These are phyloP conservation scores for Hippocampus barbouri DNA, from an alignment of 2,113 vertebrate species.

Conservation along the genomic window DNA sequence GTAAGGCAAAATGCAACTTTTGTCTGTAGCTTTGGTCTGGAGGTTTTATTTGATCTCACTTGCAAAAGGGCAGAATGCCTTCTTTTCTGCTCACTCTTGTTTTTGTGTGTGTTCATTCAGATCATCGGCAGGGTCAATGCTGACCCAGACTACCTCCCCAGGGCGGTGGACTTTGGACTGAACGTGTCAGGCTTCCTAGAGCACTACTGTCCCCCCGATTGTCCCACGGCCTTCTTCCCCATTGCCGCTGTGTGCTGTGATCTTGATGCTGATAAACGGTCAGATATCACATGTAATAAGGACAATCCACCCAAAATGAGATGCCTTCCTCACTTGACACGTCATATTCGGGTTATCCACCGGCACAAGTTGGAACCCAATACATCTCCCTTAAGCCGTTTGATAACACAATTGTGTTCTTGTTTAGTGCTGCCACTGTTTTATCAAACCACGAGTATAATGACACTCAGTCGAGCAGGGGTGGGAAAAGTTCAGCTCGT, in stretches of 20 bases:
- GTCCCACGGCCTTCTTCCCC: slow-evolving; percentile 89
- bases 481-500: too few relatives aligned
- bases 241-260: slow-evolving; percentile 90
- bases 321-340: neutral
- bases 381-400: neutral
- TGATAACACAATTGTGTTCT: neutral
- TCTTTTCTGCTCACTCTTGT: neutral
- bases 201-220: slow-evolving; percentile 83
- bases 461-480: too few relatives aligned
- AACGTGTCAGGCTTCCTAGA: slow-evolving; percentile 91
- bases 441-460: too few relatives aligned
- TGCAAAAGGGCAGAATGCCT: neutral
- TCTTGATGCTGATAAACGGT: slow-evolving; percentile 93
- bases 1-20: slow-evolving; percentile 21
- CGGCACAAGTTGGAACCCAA: too few relatives aligned
- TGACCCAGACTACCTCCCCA: slow-evolving; percentile 93
- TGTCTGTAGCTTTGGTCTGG: slow-evolving; percentile 23
- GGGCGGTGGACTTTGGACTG: slow-evolving; percentile 89
- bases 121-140: slow-evolving; percentile 95
- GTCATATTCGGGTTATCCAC: neutral
- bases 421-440: too few relatives aligned
- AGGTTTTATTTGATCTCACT: slow-evolving; percentile 29
- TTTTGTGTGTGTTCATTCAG: slow-evolving; percentile 58
- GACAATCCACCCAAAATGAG: neutral
- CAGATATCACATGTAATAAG: slow-evolving; percentile 18